Percentiles rank a stretch among this genome's conserved stretches.
phyloP scores from a whole-genome alignment of 2,113 vertebrate species.

The Asarcornis scutulata region DNA sequence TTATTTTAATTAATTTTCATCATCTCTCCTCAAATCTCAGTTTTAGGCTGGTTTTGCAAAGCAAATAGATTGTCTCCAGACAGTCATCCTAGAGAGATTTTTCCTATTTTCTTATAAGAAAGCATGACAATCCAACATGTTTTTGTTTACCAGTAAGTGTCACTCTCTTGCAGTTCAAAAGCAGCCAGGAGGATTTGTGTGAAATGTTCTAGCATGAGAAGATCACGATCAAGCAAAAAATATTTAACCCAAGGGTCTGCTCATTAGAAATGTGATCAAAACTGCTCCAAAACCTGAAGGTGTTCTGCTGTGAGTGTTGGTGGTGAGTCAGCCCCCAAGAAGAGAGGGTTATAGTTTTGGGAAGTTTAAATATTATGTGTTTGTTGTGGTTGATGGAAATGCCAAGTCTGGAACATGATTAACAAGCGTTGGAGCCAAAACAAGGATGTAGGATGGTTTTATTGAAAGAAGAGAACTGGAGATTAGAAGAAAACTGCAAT shows the following conservation, averaged over 20 bases:
- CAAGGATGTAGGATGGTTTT: not conserved
- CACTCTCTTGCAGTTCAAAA: not conserved
- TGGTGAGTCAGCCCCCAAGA: not conserved
- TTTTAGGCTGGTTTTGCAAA: not conserved
- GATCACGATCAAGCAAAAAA: not conserved
- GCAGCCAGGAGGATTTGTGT: not conserved
- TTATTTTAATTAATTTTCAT: not conserved
- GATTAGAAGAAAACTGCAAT: not conserved
- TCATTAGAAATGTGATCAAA: fast-evolving
- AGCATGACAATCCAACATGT: not conserved
- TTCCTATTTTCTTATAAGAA: not conserved
- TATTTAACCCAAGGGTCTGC: not conserved
- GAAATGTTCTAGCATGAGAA: not conserved
- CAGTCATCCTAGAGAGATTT: not conserved
- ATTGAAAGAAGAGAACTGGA: not conserved
- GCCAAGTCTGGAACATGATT: not conserved
- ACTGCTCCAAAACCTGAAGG: not conserved
- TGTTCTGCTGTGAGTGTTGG: not conserved
- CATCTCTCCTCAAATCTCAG: not conserved
- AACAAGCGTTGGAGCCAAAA: not conserved
- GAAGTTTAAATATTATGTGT: not conserved
- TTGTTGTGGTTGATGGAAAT: not conserved
- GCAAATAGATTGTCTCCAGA: not conserved
- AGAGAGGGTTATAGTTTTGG: not conserved
- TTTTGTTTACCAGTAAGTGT: not conserved